These are phyloP conservation scores for Drosophila kokeensis DNA, from an alignment of 2,888 invertebrate genomes.

Conservation along the genomic window DNA sequence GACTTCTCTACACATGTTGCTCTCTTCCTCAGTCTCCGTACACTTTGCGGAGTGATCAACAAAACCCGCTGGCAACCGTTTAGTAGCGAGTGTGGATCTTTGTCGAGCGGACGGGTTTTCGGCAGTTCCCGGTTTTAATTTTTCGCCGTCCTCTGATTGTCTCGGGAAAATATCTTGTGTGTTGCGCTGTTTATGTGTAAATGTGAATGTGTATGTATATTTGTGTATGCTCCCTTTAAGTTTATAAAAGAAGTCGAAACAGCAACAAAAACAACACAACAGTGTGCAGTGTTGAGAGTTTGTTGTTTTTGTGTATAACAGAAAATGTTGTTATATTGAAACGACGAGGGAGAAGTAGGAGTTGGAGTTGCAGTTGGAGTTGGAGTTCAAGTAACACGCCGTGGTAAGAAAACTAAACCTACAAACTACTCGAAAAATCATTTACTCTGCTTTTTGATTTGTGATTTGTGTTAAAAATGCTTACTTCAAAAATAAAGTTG, in stretches of 20 bases:
- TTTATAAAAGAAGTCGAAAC: constrained; percentile 74
- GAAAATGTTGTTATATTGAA: constrained; percentile 56
- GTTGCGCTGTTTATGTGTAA: constrained; percentile 27
- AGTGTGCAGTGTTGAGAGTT: constrained; percentile 42
- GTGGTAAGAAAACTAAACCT: constrained; percentile 37
- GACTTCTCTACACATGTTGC: constrained; percentile 13
- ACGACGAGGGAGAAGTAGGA: constrained; percentile 26
- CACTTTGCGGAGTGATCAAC: constrained; percentile 5
- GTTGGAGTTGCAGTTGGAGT: constrained; percentile 13
- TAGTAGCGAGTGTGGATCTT: constrained; percentile 64
- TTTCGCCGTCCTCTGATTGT: constrained; percentile 58
- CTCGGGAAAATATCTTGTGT: constrained; percentile 65
- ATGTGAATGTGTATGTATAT: constrained; percentile 24
- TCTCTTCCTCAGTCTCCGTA: constrained; percentile 7
- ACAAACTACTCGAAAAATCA: neutral
- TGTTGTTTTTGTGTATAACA: constrained; percentile 74
- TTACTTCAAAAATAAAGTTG: constrained; percentile 15
- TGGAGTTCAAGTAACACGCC: constrained; percentile 7
- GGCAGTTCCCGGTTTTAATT: constrained; percentile 51
- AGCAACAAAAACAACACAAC: constrained; percentile 44
- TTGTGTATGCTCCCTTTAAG: constrained; percentile 60
- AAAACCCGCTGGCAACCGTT: constrained; percentile 16
- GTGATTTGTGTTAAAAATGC: neutral
- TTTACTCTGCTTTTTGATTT: neutral
- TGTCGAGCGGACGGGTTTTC: constrained; percentile 59